Evolutionary conservation across 2,888 invertebrate species (phyloP).

Genomic region (Altica lythri): DNA sequence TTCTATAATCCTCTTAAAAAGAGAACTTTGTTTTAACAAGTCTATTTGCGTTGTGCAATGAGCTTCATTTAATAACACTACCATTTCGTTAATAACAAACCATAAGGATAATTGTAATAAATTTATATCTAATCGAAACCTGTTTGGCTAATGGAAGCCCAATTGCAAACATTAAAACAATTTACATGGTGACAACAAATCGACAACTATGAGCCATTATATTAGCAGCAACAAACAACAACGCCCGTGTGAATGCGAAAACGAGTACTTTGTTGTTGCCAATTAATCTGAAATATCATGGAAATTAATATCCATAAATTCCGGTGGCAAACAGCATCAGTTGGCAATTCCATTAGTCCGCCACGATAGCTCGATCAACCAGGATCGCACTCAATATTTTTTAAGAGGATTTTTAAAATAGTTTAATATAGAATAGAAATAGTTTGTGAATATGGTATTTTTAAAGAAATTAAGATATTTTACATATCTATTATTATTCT

Average conservation of each 20-base stretch:
- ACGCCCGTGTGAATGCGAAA: constrained; percentile 15
- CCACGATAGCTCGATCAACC: constrained; percentile 32
- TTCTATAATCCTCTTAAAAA: too few species aligned
- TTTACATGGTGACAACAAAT: constrained; percentile 26
- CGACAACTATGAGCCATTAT: constrained; percentile 29
- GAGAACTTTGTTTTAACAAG: too few species aligned
- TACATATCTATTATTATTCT: too few species aligned
- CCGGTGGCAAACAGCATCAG: constrained; percentile 53
- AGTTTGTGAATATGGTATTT: too few species aligned
- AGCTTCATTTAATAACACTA: too few species aligned
- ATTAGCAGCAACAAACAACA: constrained; percentile 17
- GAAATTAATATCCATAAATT: constrained; percentile 57
- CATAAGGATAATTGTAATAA: constrained; percentile 1
- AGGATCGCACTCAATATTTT: neutral
- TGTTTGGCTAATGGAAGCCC: constrained; percentile 18
- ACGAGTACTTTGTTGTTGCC: constrained; percentile 38
- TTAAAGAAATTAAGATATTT: too few species aligned
- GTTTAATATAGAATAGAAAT: too few species aligned
- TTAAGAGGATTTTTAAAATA: too few species aligned
- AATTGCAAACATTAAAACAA: constrained; percentile 24
- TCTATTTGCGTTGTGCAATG: too few species aligned
- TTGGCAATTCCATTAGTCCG: constrained; percentile 53
- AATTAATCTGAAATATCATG: constrained; percentile 48
- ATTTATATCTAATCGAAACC: constrained; percentile 13
- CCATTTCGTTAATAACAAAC: neutral